Evolutionary conservation across 2,797 vertebrate genomes (phyloP).

Genomic region (Channa striata): DNA sequence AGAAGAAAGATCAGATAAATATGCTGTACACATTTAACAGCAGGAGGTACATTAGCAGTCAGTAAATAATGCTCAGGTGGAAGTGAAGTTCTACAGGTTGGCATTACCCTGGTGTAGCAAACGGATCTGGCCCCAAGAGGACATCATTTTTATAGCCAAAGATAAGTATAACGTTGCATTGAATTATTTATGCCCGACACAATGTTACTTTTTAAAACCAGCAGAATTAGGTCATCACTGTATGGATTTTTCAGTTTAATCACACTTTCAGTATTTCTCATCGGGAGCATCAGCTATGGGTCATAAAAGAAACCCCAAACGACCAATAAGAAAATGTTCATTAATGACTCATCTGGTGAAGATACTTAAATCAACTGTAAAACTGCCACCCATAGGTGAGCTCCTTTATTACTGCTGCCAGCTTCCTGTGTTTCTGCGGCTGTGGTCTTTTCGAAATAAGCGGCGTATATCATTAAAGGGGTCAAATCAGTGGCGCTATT

Average conservation of each 20-base stretch:
- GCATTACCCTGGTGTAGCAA: neutral
- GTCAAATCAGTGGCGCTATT: constrained; percentile 33
- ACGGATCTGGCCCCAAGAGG: neutral
- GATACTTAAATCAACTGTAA: constrained; percentile 52
- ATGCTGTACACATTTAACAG: constrained; percentile 5
- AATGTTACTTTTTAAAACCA: neutral
- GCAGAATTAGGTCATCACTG: constrained; percentile 41
- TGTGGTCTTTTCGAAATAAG: constrained; percentile 20
- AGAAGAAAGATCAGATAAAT: constrained; percentile 1
- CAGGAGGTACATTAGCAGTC: neutral
- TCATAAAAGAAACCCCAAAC: constrained; percentile 48
- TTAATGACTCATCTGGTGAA: constrained; percentile 48
- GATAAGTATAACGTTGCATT: neutral
- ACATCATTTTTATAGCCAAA: neutral
- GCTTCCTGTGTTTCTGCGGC: constrained; percentile 28
- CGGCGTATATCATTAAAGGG: constrained; percentile 18
- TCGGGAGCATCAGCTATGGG: constrained; percentile 19
- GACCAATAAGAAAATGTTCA: constrained; percentile 21
- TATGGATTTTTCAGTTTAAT: constrained; percentile 62
- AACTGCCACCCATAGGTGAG: constrained; percentile 39
- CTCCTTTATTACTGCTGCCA: constrained; percentile 14
- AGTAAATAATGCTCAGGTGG: neutral
- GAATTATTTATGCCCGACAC: neutral
- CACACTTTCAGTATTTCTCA: constrained; percentile 40
- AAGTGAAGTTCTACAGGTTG: no score